Percentiles rank a stretch among this genome's conserved stretches.
Evolutionary conservation across 2,888 invertebrate genomes (phyloP).

Genomic region (Erebia palarica): DNA sequence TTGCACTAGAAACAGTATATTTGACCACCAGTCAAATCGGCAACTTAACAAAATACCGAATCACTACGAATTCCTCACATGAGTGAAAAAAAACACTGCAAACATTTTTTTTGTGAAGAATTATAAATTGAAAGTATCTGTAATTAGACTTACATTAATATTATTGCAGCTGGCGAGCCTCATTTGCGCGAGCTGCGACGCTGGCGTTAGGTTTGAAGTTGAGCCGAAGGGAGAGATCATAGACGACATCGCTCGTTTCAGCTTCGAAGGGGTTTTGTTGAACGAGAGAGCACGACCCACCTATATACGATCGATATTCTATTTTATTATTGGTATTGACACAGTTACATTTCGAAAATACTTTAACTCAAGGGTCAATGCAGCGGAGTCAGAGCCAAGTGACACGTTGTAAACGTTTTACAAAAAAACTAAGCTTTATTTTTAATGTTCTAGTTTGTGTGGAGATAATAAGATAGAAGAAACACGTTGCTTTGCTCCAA

Average conservation of each 20-base stretch:
- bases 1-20: too few relatives aligned
- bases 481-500: not conserved
- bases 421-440: not conserved
- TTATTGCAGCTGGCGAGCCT: slow-evolving; percentile 92
- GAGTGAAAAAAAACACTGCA: not conserved
- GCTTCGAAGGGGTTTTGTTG: slow-evolving; percentile 96
- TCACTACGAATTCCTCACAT: not conserved
- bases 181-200: slow-evolving; percentile 93
- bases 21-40: too few relatives aligned
- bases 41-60: too few relatives aligned
- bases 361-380: not conserved
- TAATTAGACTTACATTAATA: slow-evolving; percentile 86
- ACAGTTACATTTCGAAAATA: not conserved
- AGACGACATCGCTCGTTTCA: slow-evolving; percentile 96
- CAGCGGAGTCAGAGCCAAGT: not conserved
- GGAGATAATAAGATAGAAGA: not conserved
- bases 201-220: slow-evolving; percentile 91
- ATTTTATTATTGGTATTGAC: not conserved
- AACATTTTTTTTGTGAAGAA: too few relatives aligned
- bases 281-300: slow-evolving; percentile 97
- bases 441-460: not conserved
- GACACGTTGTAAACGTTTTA: not conserved
- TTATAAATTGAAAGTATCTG: not conserved
- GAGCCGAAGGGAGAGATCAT: slow-evolving; percentile 96
- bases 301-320: slow-evolving; percentile 50